Evolutionary conservation across 1,140 invertebrate genomes (phyloP).

Genomic region (Rhagoletis pomonella): DNA sequence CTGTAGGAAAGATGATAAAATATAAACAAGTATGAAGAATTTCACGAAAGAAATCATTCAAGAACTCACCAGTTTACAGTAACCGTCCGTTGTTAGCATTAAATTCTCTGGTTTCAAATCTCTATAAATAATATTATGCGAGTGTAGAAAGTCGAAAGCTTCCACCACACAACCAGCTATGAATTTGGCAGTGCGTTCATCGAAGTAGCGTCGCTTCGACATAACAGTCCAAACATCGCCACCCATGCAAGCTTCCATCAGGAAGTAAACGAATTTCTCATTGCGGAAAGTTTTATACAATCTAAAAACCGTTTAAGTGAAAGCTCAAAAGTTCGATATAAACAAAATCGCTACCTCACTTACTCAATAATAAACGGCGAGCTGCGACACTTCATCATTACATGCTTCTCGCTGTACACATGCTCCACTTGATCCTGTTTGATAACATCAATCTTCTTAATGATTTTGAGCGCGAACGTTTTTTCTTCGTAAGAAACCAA

Average conservation of each 20-base stretch:
- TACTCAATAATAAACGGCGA: conserved; percentile 90
- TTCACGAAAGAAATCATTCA: not conserved
- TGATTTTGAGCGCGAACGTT: conserved; percentile 91
- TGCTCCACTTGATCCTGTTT: conserved; percentile 95
- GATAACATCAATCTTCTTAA: conserved; percentile 95
- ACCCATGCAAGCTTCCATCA: conserved; percentile 97
- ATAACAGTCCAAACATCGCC: conserved; percentile 98
- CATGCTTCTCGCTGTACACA: conserved; percentile 93
- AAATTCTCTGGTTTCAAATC: conserved; percentile 98
- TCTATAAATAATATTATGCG: conserved; percentile 90
- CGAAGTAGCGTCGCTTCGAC: conserved; percentile 86
- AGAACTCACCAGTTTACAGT: conserved; percentile 88
- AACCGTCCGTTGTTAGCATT: conserved; percentile 89
- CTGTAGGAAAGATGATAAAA: conserved; percentile 74
- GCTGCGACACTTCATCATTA: conserved; percentile 85
- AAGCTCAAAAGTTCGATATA: conserved; percentile 9
- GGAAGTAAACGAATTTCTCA: conserved; percentile 95
- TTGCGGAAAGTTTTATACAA: conserved; percentile 96
- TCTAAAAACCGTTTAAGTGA: conserved; percentile 75
- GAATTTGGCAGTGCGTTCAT: conserved; percentile 90
- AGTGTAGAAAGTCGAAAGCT: conserved; percentile 93
- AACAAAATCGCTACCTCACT: conserved; percentile 55
- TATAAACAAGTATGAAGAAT: not conserved
- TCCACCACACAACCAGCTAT: conserved; percentile 94
- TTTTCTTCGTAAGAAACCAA: conserved; percentile 81